Evolutionary conservation across 1,140 invertebrate genomes (phyloP).

Genomic region (Callitettix versicolor): DNA sequence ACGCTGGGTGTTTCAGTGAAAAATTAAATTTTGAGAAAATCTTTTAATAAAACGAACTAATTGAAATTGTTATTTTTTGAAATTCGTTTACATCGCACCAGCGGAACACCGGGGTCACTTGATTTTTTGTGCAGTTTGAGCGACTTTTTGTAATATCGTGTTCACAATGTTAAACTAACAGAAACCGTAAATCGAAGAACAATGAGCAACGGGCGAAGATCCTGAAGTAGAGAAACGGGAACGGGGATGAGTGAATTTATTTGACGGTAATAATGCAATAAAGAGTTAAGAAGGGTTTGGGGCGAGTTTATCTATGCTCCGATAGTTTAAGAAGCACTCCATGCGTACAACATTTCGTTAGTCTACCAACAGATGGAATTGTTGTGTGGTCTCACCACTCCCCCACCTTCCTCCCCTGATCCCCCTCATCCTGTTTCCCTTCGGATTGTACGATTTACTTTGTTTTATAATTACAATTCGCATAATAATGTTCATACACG

Average conservation of each 20-base stretch:
- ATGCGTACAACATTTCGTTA: constrained; percentile 23
- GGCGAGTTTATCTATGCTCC: constrained; percentile 22
- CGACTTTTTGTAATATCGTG: too few relatives aligned
- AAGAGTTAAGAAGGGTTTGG: constrained; percentile 13
- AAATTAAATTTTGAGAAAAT: too few relatives aligned
- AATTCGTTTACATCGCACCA: too few relatives aligned
- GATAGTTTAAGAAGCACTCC: constrained; percentile 23
- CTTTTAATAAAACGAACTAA: too few relatives aligned
- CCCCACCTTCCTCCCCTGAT: neutral
- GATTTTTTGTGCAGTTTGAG: too few relatives aligned
- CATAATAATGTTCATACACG: constrained; percentile 16
- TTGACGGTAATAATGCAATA: constrained; percentile 21
- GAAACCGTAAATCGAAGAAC: too few relatives aligned
- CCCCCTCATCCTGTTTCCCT: neutral
- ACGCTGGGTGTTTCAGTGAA: too few relatives aligned
- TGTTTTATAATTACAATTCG: constrained; percentile 20
- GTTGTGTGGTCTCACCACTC: constrained; percentile 12
- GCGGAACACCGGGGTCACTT: too few relatives aligned
- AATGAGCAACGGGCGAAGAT: too few relatives aligned
- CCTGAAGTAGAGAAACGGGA: neutral
- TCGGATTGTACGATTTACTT: constrained; percentile 16
- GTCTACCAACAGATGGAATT: constrained; percentile 18
- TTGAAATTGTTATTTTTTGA: too few relatives aligned
- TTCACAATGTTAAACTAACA: too few relatives aligned
- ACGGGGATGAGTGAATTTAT: constrained; percentile 16